Evolutionary conservation across 2,797 vertebrate genomes (phyloP).

Genomic region (Petrocephalus sullivani): DNA sequence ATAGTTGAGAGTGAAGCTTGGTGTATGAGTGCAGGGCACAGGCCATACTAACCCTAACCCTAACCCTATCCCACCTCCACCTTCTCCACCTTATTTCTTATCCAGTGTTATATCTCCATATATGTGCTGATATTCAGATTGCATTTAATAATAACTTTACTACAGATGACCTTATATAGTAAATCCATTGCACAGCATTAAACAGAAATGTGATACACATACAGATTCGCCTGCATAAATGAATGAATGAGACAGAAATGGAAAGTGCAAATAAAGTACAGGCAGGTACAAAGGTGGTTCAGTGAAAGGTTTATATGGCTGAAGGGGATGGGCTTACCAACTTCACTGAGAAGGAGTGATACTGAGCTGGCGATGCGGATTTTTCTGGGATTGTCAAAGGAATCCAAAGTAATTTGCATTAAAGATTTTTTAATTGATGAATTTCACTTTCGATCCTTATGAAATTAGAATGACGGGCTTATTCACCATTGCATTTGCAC

Average conservation of each 20-base stretch:
- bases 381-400: background rate
- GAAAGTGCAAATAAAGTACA: constrained; percentile 56
- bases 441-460: background rate
- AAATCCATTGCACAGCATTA: too few relatives aligned
- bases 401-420: background rate
- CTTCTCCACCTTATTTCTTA: too few relatives aligned
- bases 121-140: too few relatives aligned
- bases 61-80: too few relatives aligned
- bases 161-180: too few relatives aligned
- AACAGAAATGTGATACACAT: background rate
- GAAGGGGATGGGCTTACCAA: background rate
- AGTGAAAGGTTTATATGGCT: background rate
- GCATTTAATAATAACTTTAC: too few relatives aligned
- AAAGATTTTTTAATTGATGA: background rate
- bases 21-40: too few relatives aligned
- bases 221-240: background rate
- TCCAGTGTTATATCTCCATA: too few relatives aligned
- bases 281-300: background rate
- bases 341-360: background rate
- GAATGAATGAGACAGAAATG: constrained; percentile 44
- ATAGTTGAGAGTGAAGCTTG: background rate
- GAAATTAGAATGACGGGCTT: background rate
- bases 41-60: too few relatives aligned
- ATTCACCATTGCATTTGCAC: background rate
- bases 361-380: background rate